Evolutionary conservation across 2,888 invertebrate genomes (phyloP).

Genomic region (Onthophagus sagittarius): DNA sequence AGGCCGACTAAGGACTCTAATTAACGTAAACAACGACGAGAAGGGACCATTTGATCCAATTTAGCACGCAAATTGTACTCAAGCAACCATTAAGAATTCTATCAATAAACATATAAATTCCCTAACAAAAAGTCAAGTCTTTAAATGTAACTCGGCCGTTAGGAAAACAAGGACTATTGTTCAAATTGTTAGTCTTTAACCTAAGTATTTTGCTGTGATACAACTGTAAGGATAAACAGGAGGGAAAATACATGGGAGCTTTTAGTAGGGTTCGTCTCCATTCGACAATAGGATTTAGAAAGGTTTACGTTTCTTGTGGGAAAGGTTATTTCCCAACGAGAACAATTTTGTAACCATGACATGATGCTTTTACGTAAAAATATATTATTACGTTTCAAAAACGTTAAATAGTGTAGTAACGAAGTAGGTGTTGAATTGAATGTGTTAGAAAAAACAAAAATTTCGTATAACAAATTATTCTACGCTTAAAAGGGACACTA

Average conservation of each 20-base stretch:
- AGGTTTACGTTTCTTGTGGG: not conserved
- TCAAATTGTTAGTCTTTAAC: not conserved
- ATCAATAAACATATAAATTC: not conserved
- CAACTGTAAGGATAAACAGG: not conserved
- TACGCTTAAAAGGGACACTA: too few species aligned
- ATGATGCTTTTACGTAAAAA: not conserved
- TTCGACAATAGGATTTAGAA: not conserved
- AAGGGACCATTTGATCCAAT: conserved; percentile 44
- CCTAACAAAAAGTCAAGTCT: not conserved
- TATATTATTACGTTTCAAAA: not conserved
- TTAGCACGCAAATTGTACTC: conserved; percentile 44
- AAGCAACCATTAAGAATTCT: conserved; percentile 37
- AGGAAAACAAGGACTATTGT: not conserved
- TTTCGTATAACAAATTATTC: too few species aligned
- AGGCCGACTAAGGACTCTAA: conserved; percentile 40
- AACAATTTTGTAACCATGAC: not conserved
- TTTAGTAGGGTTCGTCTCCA: not conserved
- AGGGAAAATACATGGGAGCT: not conserved
- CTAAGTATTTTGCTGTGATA: not conserved
- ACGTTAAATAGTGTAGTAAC: too few species aligned
- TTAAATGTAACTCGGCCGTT: not conserved
- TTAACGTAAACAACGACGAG: conserved; percentile 39
- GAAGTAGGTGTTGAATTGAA: too few species aligned
- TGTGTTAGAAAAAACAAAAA: too few species aligned
- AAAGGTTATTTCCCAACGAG: not conserved